These are phyloP conservation scores for Oreohelix idahoensis DNA, from an alignment of 1,140 invertebrate species.

Conservation along the genomic window DNA sequence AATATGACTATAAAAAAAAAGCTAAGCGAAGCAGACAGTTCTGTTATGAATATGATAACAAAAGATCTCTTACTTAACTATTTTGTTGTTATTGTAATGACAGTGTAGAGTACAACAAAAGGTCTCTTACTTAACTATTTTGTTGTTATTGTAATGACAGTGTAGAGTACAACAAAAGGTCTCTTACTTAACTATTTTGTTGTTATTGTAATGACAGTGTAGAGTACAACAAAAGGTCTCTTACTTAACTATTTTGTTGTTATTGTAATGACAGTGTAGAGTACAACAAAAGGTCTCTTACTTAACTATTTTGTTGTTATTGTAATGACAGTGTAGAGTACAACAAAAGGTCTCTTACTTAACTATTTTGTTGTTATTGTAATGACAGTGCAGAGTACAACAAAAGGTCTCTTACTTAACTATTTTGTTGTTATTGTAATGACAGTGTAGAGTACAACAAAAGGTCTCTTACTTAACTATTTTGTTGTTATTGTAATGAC, in stretches of 20 bases:
- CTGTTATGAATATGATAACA: too few relatives aligned
- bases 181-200: not conserved
- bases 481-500: too few relatives aligned
- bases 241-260: slow-evolving; percentile 88
- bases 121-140: slow-evolving; percentile 82
- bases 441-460: not conserved
- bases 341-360: slow-evolving; percentile 71
- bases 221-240: slow-evolving; percentile 8
- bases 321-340: not conserved
- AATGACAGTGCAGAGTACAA: too few relatives aligned
- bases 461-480: slow-evolving; percentile 81
- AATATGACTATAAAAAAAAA: too few relatives aligned
- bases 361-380: slow-evolving; percentile 83
- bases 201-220: not conserved
- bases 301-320: not conserved
- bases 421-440: not conserved
- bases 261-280: too few relatives aligned
- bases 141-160: too few relatives aligned
- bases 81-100: not conserved
- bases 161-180: too few relatives aligned
- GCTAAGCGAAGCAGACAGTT: too few relatives aligned
- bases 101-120: not conserved
- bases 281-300: too few relatives aligned
- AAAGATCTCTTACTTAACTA: too few relatives aligned
- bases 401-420: too few relatives aligned